Percentiles rank a stretch among this genome's conserved stretches.
These are phyloP conservation scores for Scaptodrosophila lebanonensis DNA, from an alignment of 1,140 invertebrate species.

Conservation along the genomic window DNA sequence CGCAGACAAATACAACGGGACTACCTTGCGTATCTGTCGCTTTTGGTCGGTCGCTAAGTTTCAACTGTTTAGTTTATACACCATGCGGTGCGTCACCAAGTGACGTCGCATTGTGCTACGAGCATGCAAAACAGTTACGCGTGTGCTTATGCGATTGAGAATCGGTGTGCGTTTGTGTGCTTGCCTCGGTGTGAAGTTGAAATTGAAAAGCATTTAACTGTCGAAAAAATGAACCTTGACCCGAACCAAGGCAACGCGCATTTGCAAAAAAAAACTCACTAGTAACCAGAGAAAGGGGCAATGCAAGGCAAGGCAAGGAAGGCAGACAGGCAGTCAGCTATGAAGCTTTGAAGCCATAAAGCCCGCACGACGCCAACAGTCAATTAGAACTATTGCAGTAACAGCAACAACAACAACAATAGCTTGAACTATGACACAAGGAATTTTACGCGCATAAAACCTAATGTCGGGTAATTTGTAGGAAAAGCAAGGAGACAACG, in stretches of 20 bases:
- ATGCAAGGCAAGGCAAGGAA: constrained; percentile 7
- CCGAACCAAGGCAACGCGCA: constrained; percentile 39
- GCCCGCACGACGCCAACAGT: neutral
- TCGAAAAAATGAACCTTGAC: constrained; percentile 43
- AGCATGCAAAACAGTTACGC: constrained; percentile 47
- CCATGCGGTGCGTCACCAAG: constrained; percentile 61
- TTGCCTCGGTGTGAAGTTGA: constrained; percentile 33
- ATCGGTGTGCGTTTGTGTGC: constrained; percentile 2
- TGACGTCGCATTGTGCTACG: constrained; percentile 37
- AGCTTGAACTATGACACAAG: neutral
- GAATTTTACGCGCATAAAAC: neutral
- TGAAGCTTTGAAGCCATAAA: constrained; percentile 22
- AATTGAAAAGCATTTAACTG: constrained; percentile 28
- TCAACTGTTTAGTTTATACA: constrained; percentile 25
- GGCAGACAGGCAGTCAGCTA: constrained; percentile 10
- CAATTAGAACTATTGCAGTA: neutral
- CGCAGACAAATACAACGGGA: no score
- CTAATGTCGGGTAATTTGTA: constrained; percentile 3
- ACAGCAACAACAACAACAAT: constrained; percentile 12
- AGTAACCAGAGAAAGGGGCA: neutral
- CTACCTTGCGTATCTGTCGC: no score
- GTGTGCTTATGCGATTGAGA: neutral
- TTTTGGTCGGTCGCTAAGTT: constrained; percentile 24
- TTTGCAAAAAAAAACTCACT: constrained; percentile 9
- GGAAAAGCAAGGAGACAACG: constrained; percentile 4